phyloP scores from a whole-genome alignment of 2,113 vertebrate species.

The Oreocharis arfaki region DNA sequence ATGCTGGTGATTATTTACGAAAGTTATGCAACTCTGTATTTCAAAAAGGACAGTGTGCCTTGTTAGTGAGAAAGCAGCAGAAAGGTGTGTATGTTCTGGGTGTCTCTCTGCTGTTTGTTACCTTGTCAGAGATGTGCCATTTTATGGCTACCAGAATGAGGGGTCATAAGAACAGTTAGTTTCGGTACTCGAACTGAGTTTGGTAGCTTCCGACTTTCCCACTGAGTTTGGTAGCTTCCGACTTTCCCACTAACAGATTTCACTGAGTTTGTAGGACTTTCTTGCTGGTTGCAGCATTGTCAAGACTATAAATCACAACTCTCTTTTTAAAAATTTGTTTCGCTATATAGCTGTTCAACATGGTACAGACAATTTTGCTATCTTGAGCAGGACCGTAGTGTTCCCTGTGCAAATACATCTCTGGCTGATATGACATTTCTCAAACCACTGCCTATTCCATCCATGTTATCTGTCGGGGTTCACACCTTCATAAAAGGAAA shows the following conservation, averaged over 20 bases:
- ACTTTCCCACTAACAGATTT: neutral
- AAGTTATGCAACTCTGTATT: neutral
- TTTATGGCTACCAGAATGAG: neutral
- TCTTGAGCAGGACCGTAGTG: neutral
- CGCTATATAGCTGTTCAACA: rapidly evolving
- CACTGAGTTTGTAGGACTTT: neutral
- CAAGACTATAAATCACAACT: neutral
- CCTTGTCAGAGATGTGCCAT: neutral
- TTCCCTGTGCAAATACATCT: neutral
- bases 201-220: neutral
- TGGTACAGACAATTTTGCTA: neutral
- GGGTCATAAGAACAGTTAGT: neutral
- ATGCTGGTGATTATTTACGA: neutral
- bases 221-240: neutral
- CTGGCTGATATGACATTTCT: neutral
- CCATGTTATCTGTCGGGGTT: neutral
- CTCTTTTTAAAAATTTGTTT: neutral
- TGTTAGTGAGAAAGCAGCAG: neutral
- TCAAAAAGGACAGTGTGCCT: neutral
- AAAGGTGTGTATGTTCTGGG: neutral
- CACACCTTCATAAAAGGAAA: neutral
- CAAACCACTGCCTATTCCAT: neutral
- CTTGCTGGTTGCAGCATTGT: neutral
- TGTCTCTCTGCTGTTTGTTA: neutral
- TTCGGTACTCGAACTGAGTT: neutral